A percentile compares a stretch with the other conserved stretches of the same genome.
These are phyloP conservation scores for Biston stratarius DNA, from an alignment of 2,888 invertebrate species.

Conservation along the genomic window DNA sequence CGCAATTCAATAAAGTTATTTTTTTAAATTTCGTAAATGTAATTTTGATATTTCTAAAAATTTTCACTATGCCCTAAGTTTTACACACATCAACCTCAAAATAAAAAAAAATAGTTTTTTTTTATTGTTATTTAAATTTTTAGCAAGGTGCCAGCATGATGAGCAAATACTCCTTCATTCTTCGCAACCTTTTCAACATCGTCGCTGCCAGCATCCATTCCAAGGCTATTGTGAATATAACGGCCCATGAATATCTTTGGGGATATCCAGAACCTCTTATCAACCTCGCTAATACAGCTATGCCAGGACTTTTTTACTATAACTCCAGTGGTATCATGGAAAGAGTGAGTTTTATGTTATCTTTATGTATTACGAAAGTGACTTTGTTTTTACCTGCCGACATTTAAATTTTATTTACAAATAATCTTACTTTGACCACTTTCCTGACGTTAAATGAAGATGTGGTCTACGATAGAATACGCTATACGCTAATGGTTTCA, in stretches of 20 bases:
- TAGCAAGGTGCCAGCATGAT: conserved; percentile 75
- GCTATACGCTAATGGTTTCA: too few relatives aligned
- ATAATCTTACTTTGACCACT: neutral
- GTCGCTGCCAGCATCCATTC: conserved; percentile 85
- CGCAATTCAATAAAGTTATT: too few relatives aligned
- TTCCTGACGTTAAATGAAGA: neutral
- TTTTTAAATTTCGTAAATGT: too few relatives aligned
- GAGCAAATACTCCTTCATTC: conserved; percentile 80
- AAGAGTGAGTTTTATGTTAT: conserved; percentile 78
- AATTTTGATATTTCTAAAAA: too few relatives aligned
- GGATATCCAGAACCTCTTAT: conserved; percentile 52
- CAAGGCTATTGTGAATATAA: conserved; percentile 79
- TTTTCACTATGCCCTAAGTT: too few relatives aligned
- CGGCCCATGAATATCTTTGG: conserved; percentile 51
- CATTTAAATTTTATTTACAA: neutral
- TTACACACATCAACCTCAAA: too few relatives aligned
- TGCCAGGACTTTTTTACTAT: conserved; percentile 90
- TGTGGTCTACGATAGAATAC: too few relatives aligned
- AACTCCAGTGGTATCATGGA: conserved; percentile 91
- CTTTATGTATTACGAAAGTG: neutral
- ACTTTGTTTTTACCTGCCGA: neutral
- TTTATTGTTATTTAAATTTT: conserved; percentile 30
- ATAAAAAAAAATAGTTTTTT: too few relatives aligned
- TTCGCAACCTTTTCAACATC: conserved; percentile 87
- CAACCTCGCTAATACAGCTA: conserved; percentile 41